Evolutionary conservation across 2,797 vertebrate species (phyloP).

Genomic region (Stomatorhinus walkeri): DNA sequence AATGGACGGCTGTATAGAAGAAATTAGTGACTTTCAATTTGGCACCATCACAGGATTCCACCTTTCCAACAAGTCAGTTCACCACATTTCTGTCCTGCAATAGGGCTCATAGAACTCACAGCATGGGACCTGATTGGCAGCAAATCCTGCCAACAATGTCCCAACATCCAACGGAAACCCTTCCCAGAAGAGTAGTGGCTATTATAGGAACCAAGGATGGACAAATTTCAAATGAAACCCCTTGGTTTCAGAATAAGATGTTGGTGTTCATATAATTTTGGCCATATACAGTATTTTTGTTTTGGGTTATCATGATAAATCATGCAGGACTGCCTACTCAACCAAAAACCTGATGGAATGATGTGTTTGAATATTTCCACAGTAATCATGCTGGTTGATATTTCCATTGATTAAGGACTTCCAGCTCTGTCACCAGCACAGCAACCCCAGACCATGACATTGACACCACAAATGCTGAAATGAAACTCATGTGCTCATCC

Average conservation of each 20-base stretch:
- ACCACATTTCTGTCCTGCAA: neutral
- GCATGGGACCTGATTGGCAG: neutral
- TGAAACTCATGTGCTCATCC: neutral
- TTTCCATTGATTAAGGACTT: neutral
- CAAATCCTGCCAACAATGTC: neutral
- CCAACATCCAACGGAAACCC: neutral
- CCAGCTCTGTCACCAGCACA: neutral
- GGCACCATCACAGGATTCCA: neutral
- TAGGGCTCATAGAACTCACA: neutral
- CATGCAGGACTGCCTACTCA: neutral
- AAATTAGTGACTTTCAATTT: neutral
- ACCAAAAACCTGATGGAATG: neutral
- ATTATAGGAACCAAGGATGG: neutral
- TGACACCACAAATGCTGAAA: neutral
- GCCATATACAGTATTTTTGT: neutral
- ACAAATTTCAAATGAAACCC: neutral
- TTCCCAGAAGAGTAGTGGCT: neutral
- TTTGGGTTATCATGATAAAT: neutral
- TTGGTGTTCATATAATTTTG: neutral
- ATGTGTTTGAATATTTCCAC: neutral
- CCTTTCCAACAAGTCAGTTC: neutral
- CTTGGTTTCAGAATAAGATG: neutral
- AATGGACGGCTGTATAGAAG: neutral
- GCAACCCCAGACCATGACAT: neutral
- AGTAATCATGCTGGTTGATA: neutral